Base-by-base conservation (phyloP, 2,888 invertebrate genomes). In the Scaptomyza cyrtandrae region DNA sequence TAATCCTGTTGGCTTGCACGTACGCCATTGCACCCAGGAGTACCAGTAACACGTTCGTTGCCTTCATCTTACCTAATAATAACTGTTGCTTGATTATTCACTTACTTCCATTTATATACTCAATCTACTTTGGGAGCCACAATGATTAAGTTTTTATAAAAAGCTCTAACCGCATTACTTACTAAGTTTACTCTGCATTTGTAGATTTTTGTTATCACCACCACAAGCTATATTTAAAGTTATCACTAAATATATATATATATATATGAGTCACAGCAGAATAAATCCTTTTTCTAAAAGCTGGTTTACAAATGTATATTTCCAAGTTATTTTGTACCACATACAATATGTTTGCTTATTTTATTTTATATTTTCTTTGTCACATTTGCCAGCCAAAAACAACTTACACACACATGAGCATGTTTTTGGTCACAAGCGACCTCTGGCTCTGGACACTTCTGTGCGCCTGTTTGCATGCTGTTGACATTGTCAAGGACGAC, bases 401-500 rank as follows among this genome's bases (percentile, higher is more conserved):
- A n/a, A n/a, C 33, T 49, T 49, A 6, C 33, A 33, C 3, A 29
- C 29, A 29, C 24, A 29, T 29, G 5, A 1, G 29, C 31, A 33
- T 6, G 35, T 49, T n/a, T 19, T 33, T 19, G 33, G 33, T 6
- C 19, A 33, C 10, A 19, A 44, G 53, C 63, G 70, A 83, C 76
- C 70, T 65, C 67, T 68, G 78, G 52, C 70, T 29, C 29, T 1
- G 86, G 64, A 72, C 77, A 71, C 85, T 71, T 53, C 65, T 67
- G 74, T 72, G 78, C 74, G 74, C 65, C 63, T 45, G 35, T 60
- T 48, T 71, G 75, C 66, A 39, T 61, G 65, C 56, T 67, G 78
- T 69, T 87, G 87, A 80, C 89, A 87, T 74, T 80, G 89, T 59
- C 89, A 88, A 82, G 82, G 75, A 44, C 74, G 49, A 43, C 74